Evolutionary conservation across 1,140 invertebrate genomes (phyloP).

Genomic region (Ladona fulva): DNA sequence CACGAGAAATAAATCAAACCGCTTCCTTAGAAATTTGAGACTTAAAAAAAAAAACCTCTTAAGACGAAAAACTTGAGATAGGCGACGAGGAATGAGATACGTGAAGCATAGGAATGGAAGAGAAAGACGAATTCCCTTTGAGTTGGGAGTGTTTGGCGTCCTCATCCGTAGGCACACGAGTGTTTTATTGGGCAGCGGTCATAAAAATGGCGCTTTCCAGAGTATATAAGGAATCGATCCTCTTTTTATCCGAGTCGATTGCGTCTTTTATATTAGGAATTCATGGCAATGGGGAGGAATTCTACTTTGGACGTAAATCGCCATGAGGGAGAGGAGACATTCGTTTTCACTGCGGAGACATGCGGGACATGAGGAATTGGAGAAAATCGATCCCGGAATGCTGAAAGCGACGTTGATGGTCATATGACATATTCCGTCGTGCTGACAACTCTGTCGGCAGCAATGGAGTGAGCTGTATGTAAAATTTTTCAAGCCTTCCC

Average conservation of each 20-base stretch:
- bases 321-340: neutral
- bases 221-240: slow-evolving; percentile 2
- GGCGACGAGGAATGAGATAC: neutral
- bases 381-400: neutral
- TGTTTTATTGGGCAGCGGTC: neutral
- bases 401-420: neutral
- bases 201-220: neutral
- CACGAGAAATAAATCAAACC: no score
- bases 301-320: neutral
- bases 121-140: neutral
- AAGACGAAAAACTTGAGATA: no score
- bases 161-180: neutral
- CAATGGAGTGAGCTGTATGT: no score
- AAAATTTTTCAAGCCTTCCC: no score
- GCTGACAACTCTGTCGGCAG: no score
- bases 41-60: no score
- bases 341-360: neutral
- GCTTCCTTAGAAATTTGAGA: no score
- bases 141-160: no score
- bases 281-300: slow-evolving; percentile 4
- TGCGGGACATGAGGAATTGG: neutral
- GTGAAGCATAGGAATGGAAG: neutral
- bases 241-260: neutral
- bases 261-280: slow-evolving; percentile 7
- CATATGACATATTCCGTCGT: no score